Evolutionary conservation across 2,888 invertebrate species (phyloP), one percentile per base, ranked within the genome.

Genomic region (Crematogaster levior): DNA sequence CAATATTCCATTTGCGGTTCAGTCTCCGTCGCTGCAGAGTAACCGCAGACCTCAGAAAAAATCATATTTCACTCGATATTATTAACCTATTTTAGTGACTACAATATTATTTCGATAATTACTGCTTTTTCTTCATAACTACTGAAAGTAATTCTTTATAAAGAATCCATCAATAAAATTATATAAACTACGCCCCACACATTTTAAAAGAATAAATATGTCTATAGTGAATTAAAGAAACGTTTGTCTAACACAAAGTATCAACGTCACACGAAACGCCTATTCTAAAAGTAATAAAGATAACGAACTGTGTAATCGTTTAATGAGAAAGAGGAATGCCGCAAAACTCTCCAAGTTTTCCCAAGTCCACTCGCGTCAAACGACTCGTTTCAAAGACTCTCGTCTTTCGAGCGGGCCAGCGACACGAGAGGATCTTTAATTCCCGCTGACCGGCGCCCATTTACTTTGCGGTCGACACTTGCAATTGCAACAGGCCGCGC

Each of bases 401-500:
- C 56, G 66, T 72, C 73, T 75, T 66, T 73, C 56, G 37, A 21
- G 51, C 63, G 7, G 73, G 51, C 40, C 43, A 30, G 30, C 66
- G 63, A 70, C 82, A 21, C 12, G 63, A 74, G 53, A 77, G 84
- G 88, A 89, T 90, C 88, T 87, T 89, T 90, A 90, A 91, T 91
- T 90, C 89, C 87, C 88, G 70, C 85, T 84, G 85, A 85, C 73
- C 85, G 83, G 85, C 85, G 86, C 89, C 89, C 91, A 92, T 91
- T 91, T 91, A 88, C 86, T 89, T 90, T 91, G 92, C 89, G 91
- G 92, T 92, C 88, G 83, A 82, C 89, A 85, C 88, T 84, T 86
- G 89, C 91, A 91, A 92, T 92, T 92, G 91, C 91, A 89, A 90
- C 87, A 56, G 90, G 83, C 83, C 86, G 85, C 88, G 87, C 90